Evolutionary conservation across 1,140 invertebrate genomes (phyloP).

Genomic region (Papilio xuthus): DNA sequence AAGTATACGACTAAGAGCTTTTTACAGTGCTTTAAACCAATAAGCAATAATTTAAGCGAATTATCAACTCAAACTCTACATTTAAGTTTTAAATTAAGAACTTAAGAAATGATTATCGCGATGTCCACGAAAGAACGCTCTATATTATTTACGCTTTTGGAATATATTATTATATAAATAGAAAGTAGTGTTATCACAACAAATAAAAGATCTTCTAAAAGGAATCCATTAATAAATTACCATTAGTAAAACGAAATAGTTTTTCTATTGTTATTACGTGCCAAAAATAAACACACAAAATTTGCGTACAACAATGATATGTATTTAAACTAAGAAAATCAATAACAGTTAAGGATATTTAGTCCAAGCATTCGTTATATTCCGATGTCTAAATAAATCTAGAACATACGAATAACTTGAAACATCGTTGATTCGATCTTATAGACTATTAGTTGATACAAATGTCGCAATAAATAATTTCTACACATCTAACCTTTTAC

Average conservation of each 20-base stretch:
- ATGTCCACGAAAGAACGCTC: no score
- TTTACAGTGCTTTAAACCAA: no score
- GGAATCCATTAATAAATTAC: neutral
- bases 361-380: neutral
- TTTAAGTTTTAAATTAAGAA: no score
- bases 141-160: no score
- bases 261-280: neutral
- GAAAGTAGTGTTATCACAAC: no score
- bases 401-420: neutral
- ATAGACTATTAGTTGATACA: conserved; percentile 26
- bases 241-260: neutral
- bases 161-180: no score
- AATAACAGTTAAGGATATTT: neutral
- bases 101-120: no score
- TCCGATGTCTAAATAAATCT: neutral
- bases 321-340: neutral
- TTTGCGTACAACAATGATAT: neutral
- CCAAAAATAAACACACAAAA: neutral
- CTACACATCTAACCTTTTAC: conserved; percentile 36
- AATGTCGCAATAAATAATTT: conserved; percentile 30
- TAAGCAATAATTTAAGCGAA: no score
- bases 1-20: no score
- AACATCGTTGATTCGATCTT: neutral
- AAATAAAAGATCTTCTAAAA: no score
- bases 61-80: no score